Conservation (phyloP, 2,113 vertebrate genomes). For the Antechinus flavipes region DNA sequence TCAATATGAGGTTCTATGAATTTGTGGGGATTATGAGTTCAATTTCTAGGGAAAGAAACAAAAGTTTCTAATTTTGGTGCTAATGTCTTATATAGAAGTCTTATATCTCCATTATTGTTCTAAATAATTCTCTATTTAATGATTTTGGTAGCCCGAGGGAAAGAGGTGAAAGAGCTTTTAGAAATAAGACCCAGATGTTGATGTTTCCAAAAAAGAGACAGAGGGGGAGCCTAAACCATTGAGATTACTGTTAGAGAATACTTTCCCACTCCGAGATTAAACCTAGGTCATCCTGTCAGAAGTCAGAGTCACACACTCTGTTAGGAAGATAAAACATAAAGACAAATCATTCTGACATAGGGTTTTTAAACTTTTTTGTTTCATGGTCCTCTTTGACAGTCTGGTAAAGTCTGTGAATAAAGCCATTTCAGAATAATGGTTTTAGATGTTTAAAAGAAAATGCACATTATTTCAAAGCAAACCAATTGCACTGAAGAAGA, state of each 20-base stretch:
- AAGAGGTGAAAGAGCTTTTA: not conserved
- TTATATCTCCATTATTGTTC: not conserved
- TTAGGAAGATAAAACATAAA: not conserved
- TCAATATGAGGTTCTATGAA: not conserved
- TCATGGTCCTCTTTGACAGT: not conserved
- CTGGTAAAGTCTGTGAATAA: not conserved
- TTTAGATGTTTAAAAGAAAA: not conserved
- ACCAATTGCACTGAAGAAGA: not conserved
- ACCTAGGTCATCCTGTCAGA: not conserved
- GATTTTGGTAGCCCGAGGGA: not conserved
- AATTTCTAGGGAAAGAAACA: not conserved
- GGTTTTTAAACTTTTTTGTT: not conserved
- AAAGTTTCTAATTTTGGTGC: not conserved
- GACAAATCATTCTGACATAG: not conserved
- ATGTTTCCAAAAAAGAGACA: not conserved
- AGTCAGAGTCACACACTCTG: not conserved
- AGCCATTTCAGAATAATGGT: not conserved
- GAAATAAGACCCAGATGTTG: not conserved
- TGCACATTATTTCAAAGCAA: not conserved
- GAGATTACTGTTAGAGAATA: not conserved
- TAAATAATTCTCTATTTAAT: not conserved
- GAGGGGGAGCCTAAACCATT: not conserved
- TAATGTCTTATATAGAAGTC: not conserved
- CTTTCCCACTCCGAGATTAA: not conserved
- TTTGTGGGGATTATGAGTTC: not conserved